Conservation (phyloP, 2,888 invertebrate genomes). For the Miltochrista miniata region DNA sequence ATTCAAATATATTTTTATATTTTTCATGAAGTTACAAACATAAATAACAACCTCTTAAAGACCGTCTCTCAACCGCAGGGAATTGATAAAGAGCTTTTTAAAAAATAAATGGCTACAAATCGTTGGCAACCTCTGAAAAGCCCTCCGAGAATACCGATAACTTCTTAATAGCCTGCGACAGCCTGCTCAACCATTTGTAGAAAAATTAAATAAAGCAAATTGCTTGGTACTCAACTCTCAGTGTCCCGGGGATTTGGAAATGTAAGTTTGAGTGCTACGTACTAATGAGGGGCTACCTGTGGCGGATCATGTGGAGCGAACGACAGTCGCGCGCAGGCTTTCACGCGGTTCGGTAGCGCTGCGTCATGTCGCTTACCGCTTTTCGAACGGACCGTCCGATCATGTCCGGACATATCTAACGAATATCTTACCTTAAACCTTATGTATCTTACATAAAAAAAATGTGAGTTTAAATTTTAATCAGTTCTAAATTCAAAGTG, state of each 20-base stretch:
- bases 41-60: neutral
- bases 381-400: constrained; percentile 57
- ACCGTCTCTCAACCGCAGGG: neutral
- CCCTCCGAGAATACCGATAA: neutral
- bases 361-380: constrained; percentile 56
- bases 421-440: constrained; percentile 29
- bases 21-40: no score
- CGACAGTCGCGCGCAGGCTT: constrained; percentile 81
- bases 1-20: no score
- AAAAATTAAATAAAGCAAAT: constrained; percentile 35
- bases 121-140: neutral
- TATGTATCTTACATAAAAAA: constrained; percentile 14
- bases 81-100: constrained; percentile 1
- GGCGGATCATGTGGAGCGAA: constrained; percentile 64
- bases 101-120: neutral
- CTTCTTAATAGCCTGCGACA: constrained; percentile 1
- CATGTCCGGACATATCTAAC: constrained; percentile 45
- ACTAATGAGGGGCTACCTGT: constrained; percentile 77
- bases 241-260: constrained; percentile 58
- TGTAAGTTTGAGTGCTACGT: constrained; percentile 52
- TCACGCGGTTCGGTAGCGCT: constrained; percentile 74
- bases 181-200: constrained; percentile 1
- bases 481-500: constrained; percentile 38
- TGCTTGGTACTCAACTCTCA: constrained; percentile 27
- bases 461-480: constrained; percentile 24